Conservation (phyloP, 2,888 invertebrate species). For the Dione vanillae region DNA sequence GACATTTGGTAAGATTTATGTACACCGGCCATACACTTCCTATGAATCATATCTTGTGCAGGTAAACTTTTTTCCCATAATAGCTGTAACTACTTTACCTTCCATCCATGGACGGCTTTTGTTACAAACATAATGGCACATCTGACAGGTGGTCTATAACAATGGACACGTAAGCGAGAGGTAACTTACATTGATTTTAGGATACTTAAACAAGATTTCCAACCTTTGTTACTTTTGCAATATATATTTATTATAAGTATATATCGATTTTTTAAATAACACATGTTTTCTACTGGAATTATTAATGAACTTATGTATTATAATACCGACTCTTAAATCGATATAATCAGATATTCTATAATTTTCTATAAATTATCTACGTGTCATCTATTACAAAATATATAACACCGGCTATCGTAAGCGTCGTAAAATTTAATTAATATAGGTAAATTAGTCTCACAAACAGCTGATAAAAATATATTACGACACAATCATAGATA, state of each 20-base stretch:
- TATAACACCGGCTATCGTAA: not conserved
- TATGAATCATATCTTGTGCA: conserved; percentile 43
- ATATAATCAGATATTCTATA: not conserved
- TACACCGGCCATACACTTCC: conserved; percentile 30
- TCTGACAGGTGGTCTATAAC: conserved; percentile 37
- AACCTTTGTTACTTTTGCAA: too few relatives aligned
- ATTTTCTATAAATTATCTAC: not conserved
- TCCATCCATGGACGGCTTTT: conserved; percentile 36
- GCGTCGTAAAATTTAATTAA: conserved; percentile 15
- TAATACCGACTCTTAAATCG: too few relatives aligned
- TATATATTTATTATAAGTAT: too few relatives aligned
- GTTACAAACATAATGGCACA: conserved; percentile 33
- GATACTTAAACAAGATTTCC: not conserved
- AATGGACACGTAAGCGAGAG: conserved; percentile 24
- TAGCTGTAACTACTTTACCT: conserved; percentile 36
- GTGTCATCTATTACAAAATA: not conserved
- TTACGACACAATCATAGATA: conserved; percentile 1
- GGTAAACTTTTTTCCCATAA: conserved; percentile 44
- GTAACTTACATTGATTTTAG: conserved; percentile 20
- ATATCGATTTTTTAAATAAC: too few relatives aligned
- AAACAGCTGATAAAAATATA: conserved; percentile 11
- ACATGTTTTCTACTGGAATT: too few relatives aligned
- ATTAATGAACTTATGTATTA: too few relatives aligned
- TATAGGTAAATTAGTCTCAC: not conserved
- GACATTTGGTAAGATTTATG: conserved; percentile 28